Conservation (phyloP, 2,797 vertebrate species). For the Morus bassanus region DNA sequence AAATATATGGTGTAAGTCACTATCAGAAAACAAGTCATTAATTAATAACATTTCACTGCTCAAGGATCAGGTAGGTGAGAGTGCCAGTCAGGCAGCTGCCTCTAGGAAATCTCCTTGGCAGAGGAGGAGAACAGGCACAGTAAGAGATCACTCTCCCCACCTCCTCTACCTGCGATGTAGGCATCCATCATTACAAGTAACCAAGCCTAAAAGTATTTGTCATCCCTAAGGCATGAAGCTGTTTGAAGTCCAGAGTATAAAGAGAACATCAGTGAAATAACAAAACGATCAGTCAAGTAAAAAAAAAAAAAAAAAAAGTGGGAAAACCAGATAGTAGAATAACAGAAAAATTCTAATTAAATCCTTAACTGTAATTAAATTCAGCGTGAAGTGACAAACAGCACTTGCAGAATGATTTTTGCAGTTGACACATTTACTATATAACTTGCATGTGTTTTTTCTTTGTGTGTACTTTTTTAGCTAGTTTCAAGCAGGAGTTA, state of each 20-base stretch:
- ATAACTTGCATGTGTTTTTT: background rate
- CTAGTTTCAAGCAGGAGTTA: background rate
- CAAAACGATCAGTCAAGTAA: slow-evolving; percentile 37
- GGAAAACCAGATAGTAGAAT: background rate
- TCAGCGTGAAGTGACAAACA: slow-evolving; percentile 1
- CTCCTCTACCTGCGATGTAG: background rate
- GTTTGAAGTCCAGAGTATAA: slow-evolving; percentile 37
- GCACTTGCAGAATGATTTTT: background rate
- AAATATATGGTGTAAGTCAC: slow-evolving; percentile 28
- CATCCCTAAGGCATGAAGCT: slow-evolving; percentile 18
- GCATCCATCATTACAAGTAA: slow-evolving; percentile 45
- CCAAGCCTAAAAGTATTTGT: slow-evolving; percentile 48
- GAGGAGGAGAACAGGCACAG: background rate
- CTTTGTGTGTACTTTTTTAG: accelerated
- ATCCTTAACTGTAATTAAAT: slow-evolving; percentile 29
- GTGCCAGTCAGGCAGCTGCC: background rate
- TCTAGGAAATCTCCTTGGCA: background rate
- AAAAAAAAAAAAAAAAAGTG: background rate
- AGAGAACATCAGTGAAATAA: slow-evolving; percentile 35
- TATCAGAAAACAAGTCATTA: slow-evolving; percentile 42
- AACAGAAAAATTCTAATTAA: slow-evolving; percentile 27
- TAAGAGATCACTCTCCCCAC: background rate
- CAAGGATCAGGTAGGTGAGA: background rate
- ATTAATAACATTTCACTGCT: slow-evolving; percentile 25
- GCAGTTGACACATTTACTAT: background rate